Evolutionary conservation across 2,888 invertebrate species (phyloP).

Genomic region (Caenorhabditis plicata): DNA sequence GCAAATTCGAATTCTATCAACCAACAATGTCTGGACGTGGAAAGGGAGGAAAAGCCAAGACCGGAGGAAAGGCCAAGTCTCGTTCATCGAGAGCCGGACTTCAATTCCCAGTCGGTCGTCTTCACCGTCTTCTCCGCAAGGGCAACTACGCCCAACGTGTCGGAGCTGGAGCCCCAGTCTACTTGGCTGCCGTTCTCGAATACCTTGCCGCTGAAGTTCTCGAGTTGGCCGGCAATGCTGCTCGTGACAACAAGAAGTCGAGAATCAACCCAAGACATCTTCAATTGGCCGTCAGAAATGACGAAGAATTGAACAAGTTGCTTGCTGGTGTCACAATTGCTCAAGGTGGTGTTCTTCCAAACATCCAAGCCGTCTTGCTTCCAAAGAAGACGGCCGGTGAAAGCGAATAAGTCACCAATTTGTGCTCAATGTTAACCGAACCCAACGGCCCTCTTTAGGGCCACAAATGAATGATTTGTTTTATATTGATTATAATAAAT

Average conservation of each 20-base stretch:
- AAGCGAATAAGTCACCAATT: constrained; percentile 17
- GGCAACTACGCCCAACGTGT: constrained; percentile 62
- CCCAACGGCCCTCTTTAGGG: constrained; percentile 58
- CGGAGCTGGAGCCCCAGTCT: constrained; percentile 62
- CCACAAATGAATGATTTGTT: too few species aligned
- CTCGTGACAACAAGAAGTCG: constrained; percentile 69
- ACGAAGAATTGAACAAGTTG: constrained; percentile 63
- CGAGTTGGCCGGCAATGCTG: constrained; percentile 66
- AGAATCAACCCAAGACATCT: constrained; percentile 67
- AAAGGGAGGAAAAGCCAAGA: constrained; percentile 75
- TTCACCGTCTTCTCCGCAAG: constrained; percentile 62
- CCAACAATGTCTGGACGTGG: constrained; percentile 77
- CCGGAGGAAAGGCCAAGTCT: constrained; percentile 44
- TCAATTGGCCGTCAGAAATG: constrained; percentile 61
- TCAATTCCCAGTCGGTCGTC: constrained; percentile 64
- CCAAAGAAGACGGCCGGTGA: constrained; percentile 59
- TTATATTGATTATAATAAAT: too few species aligned
- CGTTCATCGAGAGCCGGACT: constrained; percentile 63
- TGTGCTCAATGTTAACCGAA: too few species aligned
- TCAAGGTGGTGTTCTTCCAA: constrained; percentile 78
- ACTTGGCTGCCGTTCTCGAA: constrained; percentile 60
- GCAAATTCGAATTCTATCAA: not conserved
- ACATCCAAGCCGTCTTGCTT: constrained; percentile 59
- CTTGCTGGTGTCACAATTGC: constrained; percentile 77
- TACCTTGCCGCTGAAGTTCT: constrained; percentile 61